Evolutionary conservation across 2,113 vertebrate species (phyloP).

Genomic region (Peromyscus maniculatus): DNA sequence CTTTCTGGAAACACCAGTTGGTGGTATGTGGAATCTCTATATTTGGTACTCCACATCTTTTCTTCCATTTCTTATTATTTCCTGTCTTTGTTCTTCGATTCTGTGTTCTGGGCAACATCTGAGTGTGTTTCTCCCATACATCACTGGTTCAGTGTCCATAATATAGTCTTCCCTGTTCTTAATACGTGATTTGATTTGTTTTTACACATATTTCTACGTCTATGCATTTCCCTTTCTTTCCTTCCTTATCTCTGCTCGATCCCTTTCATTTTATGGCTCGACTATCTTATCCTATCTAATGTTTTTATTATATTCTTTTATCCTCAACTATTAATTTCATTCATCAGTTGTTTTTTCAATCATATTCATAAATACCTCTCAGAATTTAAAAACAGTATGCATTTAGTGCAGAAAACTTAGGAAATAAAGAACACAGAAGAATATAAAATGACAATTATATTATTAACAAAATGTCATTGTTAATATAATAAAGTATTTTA

Average conservation of each 20-base stretch:
- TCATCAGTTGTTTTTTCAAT: constrained; percentile 9
- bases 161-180: neutral
- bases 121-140: neutral
- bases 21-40: neutral
- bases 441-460: constrained; percentile 46
- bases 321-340: neutral
- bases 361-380: neutral
- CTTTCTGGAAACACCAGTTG: neutral
- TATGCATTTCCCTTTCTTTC: neutral
- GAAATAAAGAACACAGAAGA: neutral
- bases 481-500: neutral
- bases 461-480: neutral
- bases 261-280: neutral
- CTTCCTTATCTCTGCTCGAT: neutral
- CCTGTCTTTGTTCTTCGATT: constrained; percentile 3
- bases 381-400: constrained; percentile 29
- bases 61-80: neutral
- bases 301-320: neutral
- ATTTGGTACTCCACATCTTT: neutral
- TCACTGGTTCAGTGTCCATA: neutral
- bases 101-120: neutral
- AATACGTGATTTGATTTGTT: neutral
- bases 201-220: neutral
- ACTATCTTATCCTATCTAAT: neutral
- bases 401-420: constrained; percentile 36